A percentile compares a stretch with the other conserved stretches of the same genome.
Evolutionary conservation across 92 coral and sea anemone species (phyloP).

Genomic region (Galaxea fascicularis): DNA sequence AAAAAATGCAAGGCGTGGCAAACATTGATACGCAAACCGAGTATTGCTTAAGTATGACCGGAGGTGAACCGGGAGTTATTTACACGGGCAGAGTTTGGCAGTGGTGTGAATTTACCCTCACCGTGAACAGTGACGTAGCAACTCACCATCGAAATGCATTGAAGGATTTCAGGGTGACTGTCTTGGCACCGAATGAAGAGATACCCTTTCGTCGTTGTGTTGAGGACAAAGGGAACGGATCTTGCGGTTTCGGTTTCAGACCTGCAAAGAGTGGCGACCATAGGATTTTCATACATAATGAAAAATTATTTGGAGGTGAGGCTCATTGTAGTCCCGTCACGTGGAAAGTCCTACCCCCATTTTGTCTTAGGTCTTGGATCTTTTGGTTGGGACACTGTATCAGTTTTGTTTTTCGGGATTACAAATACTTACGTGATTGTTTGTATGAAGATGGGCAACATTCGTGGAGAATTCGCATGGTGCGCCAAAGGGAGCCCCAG

Average conservation of each 20-base stretch:
- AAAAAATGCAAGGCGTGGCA: not conserved
- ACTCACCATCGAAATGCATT: not conserved
- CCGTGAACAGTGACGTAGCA: not conserved
- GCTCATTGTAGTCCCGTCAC: slow-evolving; percentile 5
- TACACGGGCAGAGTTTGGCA: slow-evolving; percentile 23
- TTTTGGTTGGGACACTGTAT: not conserved
- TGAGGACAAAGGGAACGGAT: not conserved
- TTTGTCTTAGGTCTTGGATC: not conserved
- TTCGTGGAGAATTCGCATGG: slow-evolving; percentile 10
- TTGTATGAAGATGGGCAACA: slow-evolving; percentile 25
- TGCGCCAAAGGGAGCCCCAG: not conserved
- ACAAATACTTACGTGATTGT: not conserved
- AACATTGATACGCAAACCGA: not conserved
- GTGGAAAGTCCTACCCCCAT: slow-evolving; percentile 16
- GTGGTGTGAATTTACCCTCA: slow-evolving; percentile 9
- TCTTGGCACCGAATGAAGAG: not conserved
- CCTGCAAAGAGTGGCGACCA: slow-evolving; percentile 1
- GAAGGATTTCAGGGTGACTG: not conserved
- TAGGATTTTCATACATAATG: slow-evolving; percentile 1
- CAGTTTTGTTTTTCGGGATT: not conserved
- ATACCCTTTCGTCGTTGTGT: not conserved
- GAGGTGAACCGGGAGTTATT: slow-evolving; percentile 22
- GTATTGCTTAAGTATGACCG: slow-evolving; percentile 9
- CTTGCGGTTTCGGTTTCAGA: slow-evolving; percentile 6
- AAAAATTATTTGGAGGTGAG: slow-evolving; percentile 7